Percentiles rank a stretch among this genome's conserved stretches.
Evolutionary conservation across 2,797 vertebrate genomes (phyloP).

Genomic region (Lacerta agilis): DNA sequence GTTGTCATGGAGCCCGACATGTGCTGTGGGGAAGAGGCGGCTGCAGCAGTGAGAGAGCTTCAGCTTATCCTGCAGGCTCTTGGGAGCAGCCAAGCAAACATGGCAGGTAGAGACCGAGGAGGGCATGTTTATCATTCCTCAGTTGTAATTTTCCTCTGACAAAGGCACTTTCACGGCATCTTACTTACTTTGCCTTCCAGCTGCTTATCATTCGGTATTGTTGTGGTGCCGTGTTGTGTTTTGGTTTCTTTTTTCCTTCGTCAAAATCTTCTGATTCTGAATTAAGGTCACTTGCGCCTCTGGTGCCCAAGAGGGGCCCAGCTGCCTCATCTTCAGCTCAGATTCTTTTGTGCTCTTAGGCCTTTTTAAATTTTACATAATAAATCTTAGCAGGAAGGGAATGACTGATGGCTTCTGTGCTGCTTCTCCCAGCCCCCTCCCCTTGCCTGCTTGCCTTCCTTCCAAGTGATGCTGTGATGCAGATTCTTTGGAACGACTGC

Average conservation of each 20-base stretch:
- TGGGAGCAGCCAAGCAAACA: conserved; percentile 95
- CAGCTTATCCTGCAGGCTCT: conserved; percentile 96
- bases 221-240: conserved; percentile 25
- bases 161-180: conserved; percentile 35
- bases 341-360: not conserved
- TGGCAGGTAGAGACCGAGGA: conserved; percentile 86
- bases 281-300: conserved; percentile 26
- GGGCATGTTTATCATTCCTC: not conserved
- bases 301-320: conserved; percentile 23
- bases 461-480: conserved; percentile 6
- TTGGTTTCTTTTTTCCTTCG: not conserved
- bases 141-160: not conserved
- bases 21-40: conserved; percentile 95
- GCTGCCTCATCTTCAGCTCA: conserved; percentile 36
- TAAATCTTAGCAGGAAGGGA: not conserved
- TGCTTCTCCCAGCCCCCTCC: not conserved
- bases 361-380: conserved; percentile 3
- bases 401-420: not conserved
- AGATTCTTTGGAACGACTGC: not conserved
- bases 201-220: conserved; percentile 33
- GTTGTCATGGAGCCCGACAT: conserved; percentile 98
- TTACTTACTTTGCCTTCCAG: conserved; percentile 42
- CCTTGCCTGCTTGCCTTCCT: not conserved
- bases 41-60: conserved; percentile 92
- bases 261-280: conserved; percentile 26